Evolutionary conservation across 2,888 invertebrate genomes (phyloP), one percentile per base, ranked within the genome.

Genomic region (Machimus atricapillus): DNA sequence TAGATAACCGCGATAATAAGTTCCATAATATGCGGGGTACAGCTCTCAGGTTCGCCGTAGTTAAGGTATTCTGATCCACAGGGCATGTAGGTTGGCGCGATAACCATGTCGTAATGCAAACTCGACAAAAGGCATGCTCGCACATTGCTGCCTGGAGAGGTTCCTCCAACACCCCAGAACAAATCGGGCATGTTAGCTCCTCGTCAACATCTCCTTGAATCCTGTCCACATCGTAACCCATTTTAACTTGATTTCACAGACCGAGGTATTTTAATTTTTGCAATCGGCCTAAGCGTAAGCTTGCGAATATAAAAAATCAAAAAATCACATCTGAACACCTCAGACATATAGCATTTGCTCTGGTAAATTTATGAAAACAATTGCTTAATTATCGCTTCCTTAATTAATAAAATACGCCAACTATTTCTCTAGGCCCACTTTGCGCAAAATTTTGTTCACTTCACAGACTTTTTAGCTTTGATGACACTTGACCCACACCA

Each of bases 201-300:
- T 98, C 98, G 93, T 99, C 98, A 90, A 99, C 98, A 92, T 97
- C 97, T 91, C 97, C 97, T 93, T 97, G 96, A 94, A 99, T 98
- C 91, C 98, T 95, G 93, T 95, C 96, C 90, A 97, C 94, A 94
- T 98, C 98, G 94, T 97, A 98, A 91, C 98, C 98, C 98, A 99
- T 99, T 85, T 87, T 40, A 23, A 27, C 2, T 66, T 12, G 27
- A 9, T 2, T 66, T 66, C 8, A 46, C 16, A 3, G 19, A 52
- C 66, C 7, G 27, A 58, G 5, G n/a, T n/a, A n/a, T 19, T 46
- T 46, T 46, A 16, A 14, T 66, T 23, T 27, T 19, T 66, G 23
- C 9, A 12, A 27, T 23, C 66, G 27, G 12, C 12, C 4, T 27
- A 66, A 66, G n/a, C n/a, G n/a, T n/a, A n/a, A n/a, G 1, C 8